These are phyloP conservation scores for Tillus elongatus DNA, from an alignment of 2,888 invertebrate genomes.

Conservation along the genomic window DNA sequence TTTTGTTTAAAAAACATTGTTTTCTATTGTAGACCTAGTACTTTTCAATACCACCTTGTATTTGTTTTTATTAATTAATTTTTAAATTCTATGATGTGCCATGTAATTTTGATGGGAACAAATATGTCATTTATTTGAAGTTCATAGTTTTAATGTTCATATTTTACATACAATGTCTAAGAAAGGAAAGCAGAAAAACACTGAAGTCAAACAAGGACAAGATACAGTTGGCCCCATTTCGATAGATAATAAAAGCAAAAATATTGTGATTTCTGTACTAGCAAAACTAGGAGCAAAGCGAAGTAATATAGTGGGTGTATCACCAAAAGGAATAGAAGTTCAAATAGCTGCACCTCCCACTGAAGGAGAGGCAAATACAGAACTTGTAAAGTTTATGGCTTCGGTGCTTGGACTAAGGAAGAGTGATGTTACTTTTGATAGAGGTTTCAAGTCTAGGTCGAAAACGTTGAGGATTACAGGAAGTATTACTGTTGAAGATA, in stretches of 20 bases:
- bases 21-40: too few species aligned
- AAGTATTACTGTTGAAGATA: conserved; percentile 40
- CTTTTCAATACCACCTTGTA: too few species aligned
- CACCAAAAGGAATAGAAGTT: conserved; percentile 57
- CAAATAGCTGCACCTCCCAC: conserved; percentile 73
- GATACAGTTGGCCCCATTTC: background rate
- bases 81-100: too few species aligned
- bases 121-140: too few species aligned
- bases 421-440: conserved; percentile 57
- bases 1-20: too few species aligned
- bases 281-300: conserved; percentile 71
- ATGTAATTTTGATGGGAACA: too few species aligned
- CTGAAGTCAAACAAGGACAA: background rate
- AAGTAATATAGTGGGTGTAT: conserved; percentile 50
- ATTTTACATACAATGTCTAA: conserved; percentile 3
- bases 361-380: conserved; percentile 73
- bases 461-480: conserved; percentile 47
- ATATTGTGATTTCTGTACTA: conserved; percentile 53
- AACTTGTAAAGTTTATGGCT: conserved; percentile 62
- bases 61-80: too few species aligned
- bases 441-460: conserved; percentile 50
- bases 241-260: conserved; percentile 50
- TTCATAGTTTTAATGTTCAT: too few species aligned
- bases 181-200: background rate
- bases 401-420: conserved; percentile 59